A percentile compares a stretch with the other conserved stretches of the same genome.
Evolutionary conservation across 2,888 invertebrate genomes (phyloP).

Genomic region (Trypoxylon attenuatum): DNA sequence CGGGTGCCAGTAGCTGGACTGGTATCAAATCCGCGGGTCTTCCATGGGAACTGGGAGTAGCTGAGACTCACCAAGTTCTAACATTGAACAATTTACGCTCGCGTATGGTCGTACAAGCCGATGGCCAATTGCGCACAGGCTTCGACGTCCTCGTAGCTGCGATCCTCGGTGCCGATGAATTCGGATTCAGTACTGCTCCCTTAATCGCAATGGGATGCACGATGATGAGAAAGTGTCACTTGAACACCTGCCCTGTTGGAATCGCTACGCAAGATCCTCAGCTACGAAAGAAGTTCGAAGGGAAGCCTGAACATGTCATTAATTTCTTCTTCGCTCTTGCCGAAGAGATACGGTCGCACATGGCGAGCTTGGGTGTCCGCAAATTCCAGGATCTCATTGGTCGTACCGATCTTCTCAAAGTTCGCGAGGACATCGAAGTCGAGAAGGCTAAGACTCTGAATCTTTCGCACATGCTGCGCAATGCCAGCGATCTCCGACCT

Average conservation of each 20-base stretch:
- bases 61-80: conserved; percentile 98
- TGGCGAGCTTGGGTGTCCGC: conserved; percentile 93
- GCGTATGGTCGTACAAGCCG: conserved; percentile 95
- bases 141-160: conserved; percentile 98
- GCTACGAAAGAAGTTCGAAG: conserved; percentile 95
- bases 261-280: conserved; percentile 99
- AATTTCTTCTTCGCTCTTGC: conserved; percentile 98
- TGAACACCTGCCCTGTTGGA: conserved; percentile 99
- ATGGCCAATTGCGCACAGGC: conserved; percentile 95
- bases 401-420: conserved; percentile 90
- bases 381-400: conserved; percentile 94
- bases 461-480: conserved; percentile 89
- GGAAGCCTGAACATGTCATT: conserved; percentile 97
- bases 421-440: conserved; percentile 81
- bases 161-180: conserved; percentile 97
- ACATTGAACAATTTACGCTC: conserved; percentile 94
- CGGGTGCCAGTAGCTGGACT: conserved; percentile 99
- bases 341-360: conserved; percentile 94
- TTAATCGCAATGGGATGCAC: conserved; percentile 98
- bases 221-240: conserved; percentile 99
- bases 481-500: conserved; percentile 92
- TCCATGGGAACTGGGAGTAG: conserved; percentile 98
- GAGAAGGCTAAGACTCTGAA: conserved; percentile 91
- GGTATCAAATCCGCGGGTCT: conserved; percentile 98
- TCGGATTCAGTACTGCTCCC: conserved; percentile 98